Evolutionary conservation across 1,140 invertebrate species (phyloP).

Genomic region (Mactra quadrangularis): DNA sequence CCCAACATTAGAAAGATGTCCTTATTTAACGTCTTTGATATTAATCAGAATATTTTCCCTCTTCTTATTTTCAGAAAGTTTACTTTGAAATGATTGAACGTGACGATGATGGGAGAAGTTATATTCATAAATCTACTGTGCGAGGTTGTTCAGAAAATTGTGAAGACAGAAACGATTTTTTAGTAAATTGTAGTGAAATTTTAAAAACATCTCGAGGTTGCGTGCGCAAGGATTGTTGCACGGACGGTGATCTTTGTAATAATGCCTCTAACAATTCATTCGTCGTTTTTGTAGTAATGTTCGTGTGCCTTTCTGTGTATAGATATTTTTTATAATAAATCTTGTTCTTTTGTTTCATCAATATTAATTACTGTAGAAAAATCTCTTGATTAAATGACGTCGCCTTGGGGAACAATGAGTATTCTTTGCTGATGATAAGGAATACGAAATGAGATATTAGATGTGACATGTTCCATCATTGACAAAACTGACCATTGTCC

Average conservation of each 20-base stretch:
- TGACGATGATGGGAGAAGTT: constrained; percentile 62
- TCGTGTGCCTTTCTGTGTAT: not conserved
- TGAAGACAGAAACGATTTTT: constrained; percentile 71
- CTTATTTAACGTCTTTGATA: too few relatives aligned
- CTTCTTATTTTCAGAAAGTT: constrained; percentile 72
- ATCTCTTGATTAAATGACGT: too few relatives aligned
- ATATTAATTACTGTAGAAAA: too few relatives aligned
- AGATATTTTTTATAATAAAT: too few relatives aligned
- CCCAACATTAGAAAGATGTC: too few relatives aligned
- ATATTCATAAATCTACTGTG: constrained; percentile 67
- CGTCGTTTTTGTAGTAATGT: not conserved
- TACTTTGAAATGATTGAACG: constrained; percentile 73
- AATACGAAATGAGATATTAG: too few relatives aligned
- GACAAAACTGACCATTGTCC: too few relatives aligned
- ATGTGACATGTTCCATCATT: too few relatives aligned
- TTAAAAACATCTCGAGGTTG: constrained; percentile 72
- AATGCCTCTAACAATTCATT: not conserved
- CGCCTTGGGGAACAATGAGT: too few relatives aligned
- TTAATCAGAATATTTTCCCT: not conserved
- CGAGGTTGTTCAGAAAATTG: constrained; percentile 73
- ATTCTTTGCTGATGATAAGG: too few relatives aligned
- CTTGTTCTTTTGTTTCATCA: too few relatives aligned
- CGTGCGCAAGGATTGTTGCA: constrained; percentile 70
- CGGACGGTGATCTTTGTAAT: constrained; percentile 75
- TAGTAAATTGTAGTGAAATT: constrained; percentile 70